phyloP scores from a whole-genome alignment of 2,113 vertebrate genomes.

The Upupa epops region DNA sequence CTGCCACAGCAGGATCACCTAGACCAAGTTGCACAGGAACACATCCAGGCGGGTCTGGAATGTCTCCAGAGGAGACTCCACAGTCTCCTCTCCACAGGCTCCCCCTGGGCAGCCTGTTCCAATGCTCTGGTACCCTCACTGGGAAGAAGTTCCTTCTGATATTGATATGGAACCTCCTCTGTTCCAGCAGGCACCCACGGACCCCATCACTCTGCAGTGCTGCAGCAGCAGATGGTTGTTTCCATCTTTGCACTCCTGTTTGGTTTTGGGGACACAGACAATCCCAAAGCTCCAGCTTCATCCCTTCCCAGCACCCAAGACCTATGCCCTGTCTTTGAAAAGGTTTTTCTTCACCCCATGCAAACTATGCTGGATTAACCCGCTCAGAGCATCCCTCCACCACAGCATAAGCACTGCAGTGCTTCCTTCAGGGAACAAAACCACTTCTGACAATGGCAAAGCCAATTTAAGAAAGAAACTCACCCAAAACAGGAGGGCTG shows the following conservation, averaged over 20 bases:
- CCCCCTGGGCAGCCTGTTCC: no score
- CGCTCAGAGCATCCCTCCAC: background rate
- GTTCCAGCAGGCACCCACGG: no score
- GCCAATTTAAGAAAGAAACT: background rate
- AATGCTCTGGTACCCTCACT: no score
- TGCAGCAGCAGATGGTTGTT: background rate
- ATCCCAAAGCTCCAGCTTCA: background rate
- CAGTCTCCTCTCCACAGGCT: no score
- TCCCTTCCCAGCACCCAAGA: background rate
- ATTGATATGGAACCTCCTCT: no score
- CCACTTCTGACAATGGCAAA: background rate
- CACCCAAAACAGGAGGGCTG: background rate
- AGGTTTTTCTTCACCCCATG: background rate
- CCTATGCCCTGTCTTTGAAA: background rate
- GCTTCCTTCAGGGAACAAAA: background rate
- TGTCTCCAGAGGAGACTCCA: no score
- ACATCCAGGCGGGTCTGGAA: no score
- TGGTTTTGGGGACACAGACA: background rate
- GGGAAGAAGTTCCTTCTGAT: no score
- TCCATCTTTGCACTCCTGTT: accelerated
- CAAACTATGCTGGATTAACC: background rate
- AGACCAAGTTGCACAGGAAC: no score
- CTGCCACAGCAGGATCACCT: no score
- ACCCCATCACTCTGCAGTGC: background rate
- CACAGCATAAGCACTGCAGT: background rate